These are phyloP conservation scores for Todus mexicanus DNA, from an alignment of 2,797 vertebrate species.

Conservation along the genomic window DNA sequence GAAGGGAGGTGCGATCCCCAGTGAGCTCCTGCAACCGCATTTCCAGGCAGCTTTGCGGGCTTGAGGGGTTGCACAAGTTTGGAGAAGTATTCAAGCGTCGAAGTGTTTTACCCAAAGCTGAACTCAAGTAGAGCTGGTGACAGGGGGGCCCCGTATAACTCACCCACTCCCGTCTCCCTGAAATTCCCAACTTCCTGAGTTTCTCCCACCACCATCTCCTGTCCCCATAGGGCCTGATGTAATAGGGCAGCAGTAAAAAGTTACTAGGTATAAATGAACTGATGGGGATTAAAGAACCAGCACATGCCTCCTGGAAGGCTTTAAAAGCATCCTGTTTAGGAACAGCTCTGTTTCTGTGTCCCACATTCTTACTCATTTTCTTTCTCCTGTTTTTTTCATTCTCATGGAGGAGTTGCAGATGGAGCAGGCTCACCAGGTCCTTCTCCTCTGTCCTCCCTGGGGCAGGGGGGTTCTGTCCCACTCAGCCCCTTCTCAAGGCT, in stretches of 20 bases:
- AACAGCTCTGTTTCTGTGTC: slow-evolving; percentile 38
- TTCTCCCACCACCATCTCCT: not conserved
- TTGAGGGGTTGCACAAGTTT: not conserved
- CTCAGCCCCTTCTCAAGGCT: not conserved
- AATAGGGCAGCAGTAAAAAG: slow-evolving; percentile 63
- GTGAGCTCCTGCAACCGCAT: not conserved
- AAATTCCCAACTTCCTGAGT: slow-evolving; percentile 26
- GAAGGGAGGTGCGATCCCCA: not conserved
- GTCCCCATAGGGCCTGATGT: slow-evolving; percentile 27
- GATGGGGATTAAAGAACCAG: slow-evolving; percentile 68
- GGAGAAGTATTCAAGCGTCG: not conserved
- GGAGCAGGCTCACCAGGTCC: not conserved
- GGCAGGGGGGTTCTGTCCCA: not conserved
- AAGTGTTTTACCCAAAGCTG: not conserved
- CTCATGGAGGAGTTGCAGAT: not conserved
- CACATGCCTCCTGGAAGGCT: slow-evolving; percentile 57
- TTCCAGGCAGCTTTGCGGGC: not conserved
- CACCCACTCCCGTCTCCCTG: not conserved
- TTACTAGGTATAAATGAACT: slow-evolving; percentile 71
- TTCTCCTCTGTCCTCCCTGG: not conserved
- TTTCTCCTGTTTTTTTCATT: slow-evolving; percentile 28
- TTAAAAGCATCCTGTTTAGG: slow-evolving; percentile 66
- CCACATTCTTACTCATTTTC: slow-evolving; percentile 22
- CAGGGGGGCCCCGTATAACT: not conserved
- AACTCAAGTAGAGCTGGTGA: not conserved